These are phyloP conservation scores for Caenorhabditis sulstoni DNA, from an alignment of 2,888 invertebrate genomes.

Conservation along the genomic window DNA sequence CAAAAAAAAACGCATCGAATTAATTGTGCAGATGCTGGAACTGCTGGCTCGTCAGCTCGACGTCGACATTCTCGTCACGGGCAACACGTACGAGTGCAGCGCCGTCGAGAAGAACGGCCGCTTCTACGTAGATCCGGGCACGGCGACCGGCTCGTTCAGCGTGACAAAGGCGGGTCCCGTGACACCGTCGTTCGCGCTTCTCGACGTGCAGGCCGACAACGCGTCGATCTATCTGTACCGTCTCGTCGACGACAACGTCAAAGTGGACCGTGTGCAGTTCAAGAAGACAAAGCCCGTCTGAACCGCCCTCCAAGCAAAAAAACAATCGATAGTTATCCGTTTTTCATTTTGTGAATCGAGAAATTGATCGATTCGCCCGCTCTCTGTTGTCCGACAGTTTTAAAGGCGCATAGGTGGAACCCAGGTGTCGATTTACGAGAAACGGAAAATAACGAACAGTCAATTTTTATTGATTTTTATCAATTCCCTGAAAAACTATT, in stretches of 20 bases:
- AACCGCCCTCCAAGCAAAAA: neutral
- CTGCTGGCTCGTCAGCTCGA: conserved; percentile 96
- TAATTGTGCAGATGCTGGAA: conserved; percentile 85
- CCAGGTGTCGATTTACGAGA: too few relatives aligned
- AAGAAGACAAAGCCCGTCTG: conserved; percentile 63
- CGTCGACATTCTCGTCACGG: conserved; percentile 98
- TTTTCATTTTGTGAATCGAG: too few relatives aligned
- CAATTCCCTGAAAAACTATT: too few relatives aligned
- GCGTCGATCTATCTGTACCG: conserved; percentile 99
- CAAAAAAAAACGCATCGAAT: neutral
- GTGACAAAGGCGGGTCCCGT: conserved; percentile 68
- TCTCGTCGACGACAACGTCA: conserved; percentile 96
- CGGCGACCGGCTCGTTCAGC: conserved; percentile 96
- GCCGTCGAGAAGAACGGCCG: conserved; percentile 97
- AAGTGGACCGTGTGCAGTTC: conserved; percentile 84
- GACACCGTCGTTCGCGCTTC: conserved; percentile 96
- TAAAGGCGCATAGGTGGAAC: too few relatives aligned
- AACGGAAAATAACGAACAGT: too few relatives aligned
- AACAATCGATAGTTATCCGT: too few relatives aligned
- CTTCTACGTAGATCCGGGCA: conserved; percentile 99
- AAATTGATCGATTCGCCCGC: too few relatives aligned
- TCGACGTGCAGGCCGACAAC: conserved; percentile 98
- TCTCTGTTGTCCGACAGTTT: too few relatives aligned
- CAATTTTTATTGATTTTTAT: too few relatives aligned
- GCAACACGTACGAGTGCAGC: conserved; percentile 98